Evolutionary conservation across 2,888 invertebrate genomes (phyloP).

Genomic region (Erebia epiphron): DNA sequence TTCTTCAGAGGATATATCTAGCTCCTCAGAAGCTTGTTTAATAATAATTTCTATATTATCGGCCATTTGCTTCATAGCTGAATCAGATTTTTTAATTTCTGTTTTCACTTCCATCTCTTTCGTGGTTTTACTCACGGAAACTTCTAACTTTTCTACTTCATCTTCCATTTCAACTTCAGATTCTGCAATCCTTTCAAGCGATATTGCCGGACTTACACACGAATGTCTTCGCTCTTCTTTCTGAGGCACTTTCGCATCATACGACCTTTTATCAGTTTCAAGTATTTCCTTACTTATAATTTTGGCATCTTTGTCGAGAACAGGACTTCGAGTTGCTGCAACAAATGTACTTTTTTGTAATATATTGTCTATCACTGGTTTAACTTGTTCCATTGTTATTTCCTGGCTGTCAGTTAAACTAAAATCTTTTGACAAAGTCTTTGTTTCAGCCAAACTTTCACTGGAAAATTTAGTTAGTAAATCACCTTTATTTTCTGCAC

Average conservation of each 20-base stretch:
- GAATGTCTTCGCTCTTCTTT: conserved; percentile 77
- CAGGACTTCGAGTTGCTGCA: conserved; percentile 66
- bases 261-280: conserved; percentile 72
- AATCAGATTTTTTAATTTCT: conserved; percentile 75
- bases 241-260: conserved; percentile 74
- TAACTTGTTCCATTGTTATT: conserved; percentile 72
- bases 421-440: conserved; percentile 46
- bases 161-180: conserved; percentile 76
- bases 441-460: conserved; percentile 7
- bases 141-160: conserved; percentile 53
- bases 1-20: conserved; percentile 72
- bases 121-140: conserved; percentile 42
- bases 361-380: conserved; percentile 74
- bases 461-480: neutral
- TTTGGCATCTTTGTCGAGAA: conserved; percentile 71
- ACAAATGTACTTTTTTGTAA: conserved; percentile 69
- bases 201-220: conserved; percentile 76
- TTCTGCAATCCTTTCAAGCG: conserved; percentile 75
- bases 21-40: conserved; percentile 77
- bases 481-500: conserved; percentile 8
- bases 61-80: conserved; percentile 80
- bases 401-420: conserved; percentile 57
- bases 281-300: conserved; percentile 64
- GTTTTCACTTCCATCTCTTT: conserved; percentile 47
- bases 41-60: conserved; percentile 80